A percentile compares a stretch with the other conserved stretches of the same genome.
Conservation (phyloP, 2,797 vertebrate species). For the Helicolenus hilgendorfi region DNA sequence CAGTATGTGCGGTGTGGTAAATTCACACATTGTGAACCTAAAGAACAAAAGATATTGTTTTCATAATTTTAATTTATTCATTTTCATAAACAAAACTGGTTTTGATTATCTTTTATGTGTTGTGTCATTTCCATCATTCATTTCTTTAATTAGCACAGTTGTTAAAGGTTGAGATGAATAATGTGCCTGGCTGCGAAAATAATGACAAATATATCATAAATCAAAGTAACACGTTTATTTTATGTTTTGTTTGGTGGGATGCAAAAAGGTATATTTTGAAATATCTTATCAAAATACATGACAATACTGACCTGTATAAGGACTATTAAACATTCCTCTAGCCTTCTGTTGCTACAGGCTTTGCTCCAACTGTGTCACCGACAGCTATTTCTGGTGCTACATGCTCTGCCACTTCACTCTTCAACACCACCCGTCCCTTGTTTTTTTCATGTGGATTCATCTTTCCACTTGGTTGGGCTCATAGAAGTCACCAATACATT, state of each 20-base stretch:
- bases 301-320: not conserved
- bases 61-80: not conserved
- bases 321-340: not conserved
- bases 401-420: not conserved
- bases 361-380: not conserved
- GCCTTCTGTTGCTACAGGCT: slow-evolving; percentile 4
- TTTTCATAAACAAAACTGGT: not conserved
- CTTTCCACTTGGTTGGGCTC: not conserved
- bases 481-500: not conserved
- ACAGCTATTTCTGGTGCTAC: slow-evolving; percentile 11
- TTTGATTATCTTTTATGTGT: not conserved
- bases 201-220: not conserved
- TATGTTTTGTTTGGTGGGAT: not conserved
- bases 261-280: not conserved
- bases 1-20: not conserved
- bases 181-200: not conserved
- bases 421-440: not conserved
- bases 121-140: not conserved
- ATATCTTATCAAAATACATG: not conserved
- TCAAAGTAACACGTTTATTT: not conserved
- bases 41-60: not conserved
- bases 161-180: not conserved
- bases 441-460: not conserved
- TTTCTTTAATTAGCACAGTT: not conserved
- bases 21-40: not conserved